phyloP scores from a whole-genome alignment of 2,797 vertebrate species.

The Pygocentrus nattereri region DNA sequence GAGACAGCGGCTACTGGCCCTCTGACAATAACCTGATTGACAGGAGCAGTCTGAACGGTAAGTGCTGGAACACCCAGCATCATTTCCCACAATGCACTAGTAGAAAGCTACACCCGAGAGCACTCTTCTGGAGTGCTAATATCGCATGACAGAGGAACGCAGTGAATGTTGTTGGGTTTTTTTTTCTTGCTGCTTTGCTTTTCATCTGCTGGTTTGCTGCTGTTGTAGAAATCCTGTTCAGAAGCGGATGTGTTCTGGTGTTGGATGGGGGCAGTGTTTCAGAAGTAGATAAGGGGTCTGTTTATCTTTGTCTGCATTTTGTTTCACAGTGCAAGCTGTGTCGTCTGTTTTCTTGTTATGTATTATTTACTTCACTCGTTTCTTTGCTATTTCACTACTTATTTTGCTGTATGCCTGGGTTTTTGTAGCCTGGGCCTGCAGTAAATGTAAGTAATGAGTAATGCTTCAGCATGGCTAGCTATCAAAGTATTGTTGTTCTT shows the following conservation, averaged over 20 bases:
- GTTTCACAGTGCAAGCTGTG: neutral
- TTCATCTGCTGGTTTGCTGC: neutral
- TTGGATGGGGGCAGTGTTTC: neutral
- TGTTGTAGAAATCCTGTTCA: neutral
- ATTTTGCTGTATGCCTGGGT: too few relatives aligned
- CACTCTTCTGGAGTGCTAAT: neutral
- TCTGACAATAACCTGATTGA: conserved; percentile 91
- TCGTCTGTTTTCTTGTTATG: too few relatives aligned
- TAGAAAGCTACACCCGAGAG: neutral
- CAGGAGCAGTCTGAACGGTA: conserved; percentile 93
- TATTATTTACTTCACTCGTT: neutral
- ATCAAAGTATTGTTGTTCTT: too few relatives aligned
- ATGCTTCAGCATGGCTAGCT: too few relatives aligned
- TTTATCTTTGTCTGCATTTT: too few relatives aligned
- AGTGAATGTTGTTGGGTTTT: neutral
- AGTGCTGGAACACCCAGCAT: conserved; percentile 47
- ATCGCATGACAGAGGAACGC: conserved; percentile 4
- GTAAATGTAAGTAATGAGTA: too few relatives aligned
- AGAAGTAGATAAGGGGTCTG: too few relatives aligned
- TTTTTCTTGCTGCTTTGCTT: neutral
- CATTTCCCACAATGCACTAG: conserved; percentile 37
- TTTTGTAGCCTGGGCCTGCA: too few relatives aligned
- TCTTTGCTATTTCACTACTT: too few relatives aligned
- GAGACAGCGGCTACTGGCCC: conserved; percentile 90
- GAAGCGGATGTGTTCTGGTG: neutral